phyloP scores from a whole-genome alignment of 1,140 invertebrate species.

The Macrocentrus cingulum region DNA sequence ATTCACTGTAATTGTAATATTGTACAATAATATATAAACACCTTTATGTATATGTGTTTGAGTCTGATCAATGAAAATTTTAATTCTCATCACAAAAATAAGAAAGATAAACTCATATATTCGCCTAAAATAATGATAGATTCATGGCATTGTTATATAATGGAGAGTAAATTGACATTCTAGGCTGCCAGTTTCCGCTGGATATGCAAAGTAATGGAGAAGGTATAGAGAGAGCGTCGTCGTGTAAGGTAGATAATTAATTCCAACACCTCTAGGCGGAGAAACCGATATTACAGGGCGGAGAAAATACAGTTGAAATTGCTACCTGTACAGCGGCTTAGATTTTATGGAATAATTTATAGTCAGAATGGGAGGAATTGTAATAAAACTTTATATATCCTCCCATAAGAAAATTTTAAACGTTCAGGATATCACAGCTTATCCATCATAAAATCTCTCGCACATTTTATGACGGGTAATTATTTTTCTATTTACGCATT shows the following conservation, averaged over 20 bases:
- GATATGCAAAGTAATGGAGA: conserved; percentile 20
- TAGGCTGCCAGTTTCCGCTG: not conserved
- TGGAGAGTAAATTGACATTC: conserved; percentile 18
- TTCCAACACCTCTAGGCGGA: conserved; percentile 18
- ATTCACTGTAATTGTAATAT: conserved; percentile 9
- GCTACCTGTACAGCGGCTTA: conserved; percentile 3
- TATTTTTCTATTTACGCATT: too few species aligned
- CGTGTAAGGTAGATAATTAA: conserved; percentile 22
- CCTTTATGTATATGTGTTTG: not conserved
- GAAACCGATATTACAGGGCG: not conserved
- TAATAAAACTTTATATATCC: not conserved
- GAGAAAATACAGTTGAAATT: conserved; percentile 19
- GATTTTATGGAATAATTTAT: conserved; percentile 18
- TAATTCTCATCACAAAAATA: not conserved
- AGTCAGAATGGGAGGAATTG: not conserved
- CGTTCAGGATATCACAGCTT: too few species aligned
- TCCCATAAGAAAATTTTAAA: not conserved
- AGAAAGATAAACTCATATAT: not conserved
- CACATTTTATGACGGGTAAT: too few species aligned
- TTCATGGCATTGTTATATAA: conserved; percentile 7
- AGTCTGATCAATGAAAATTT: not conserved
- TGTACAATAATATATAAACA: conserved; percentile 11
- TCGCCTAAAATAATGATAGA: not conserved
- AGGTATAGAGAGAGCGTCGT: not conserved
- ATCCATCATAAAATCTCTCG: not conserved